Evolutionary conservation across 2,888 invertebrate genomes (phyloP), one percentile per base, ranked within the genome.

Genomic region (Cephus nigrinus): DNA sequence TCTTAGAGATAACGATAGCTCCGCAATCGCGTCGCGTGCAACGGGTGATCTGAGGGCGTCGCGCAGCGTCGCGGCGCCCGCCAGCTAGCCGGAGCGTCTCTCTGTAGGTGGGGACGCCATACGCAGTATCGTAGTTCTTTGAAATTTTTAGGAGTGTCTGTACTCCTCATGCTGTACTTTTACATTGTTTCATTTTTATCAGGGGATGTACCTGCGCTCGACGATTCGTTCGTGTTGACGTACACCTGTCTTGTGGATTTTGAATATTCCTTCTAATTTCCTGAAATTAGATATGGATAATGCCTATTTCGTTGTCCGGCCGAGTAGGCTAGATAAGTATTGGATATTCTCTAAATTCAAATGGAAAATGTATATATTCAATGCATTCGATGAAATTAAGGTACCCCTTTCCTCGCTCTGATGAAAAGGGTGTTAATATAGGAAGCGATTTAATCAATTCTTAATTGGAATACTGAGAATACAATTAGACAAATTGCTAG

Each of bases 21-120:
- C 74, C 32, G 68, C 55, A 78, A 78, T 78, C 75, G 75, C 78
- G 78, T 76, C 78, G 78, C 75, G 78, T 71, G 40, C 75, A 69
- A 55, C 75, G 75, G 55, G 76, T n/a, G 78, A 78, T 78, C 75
- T 75, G 78, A 75, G 78, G 73, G 73, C 40, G 78, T 75, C 68
- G 78, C 32, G 75, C 40, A 32, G 78, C 78, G 78, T 69, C 75
- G 68, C 72, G 78, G 68, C 78, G 78, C 75, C 75, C 31, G 35
- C 76, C 23, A 55, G 55, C 55, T 23, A 55, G 55, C 55, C 23
- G 23, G 23, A 55, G 55, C 69, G 33, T 35, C 75, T 36, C 74
- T 30, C 74, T 12, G 11, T 30, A 34, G 33, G 74, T 35, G 74
- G 74, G 74, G 74, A 40, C 74, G 74, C 35, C 35, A n/a, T 30